Evolutionary conservation across 1,140 invertebrate species (phyloP).

Genomic region (Drosophila truncata): DNA sequence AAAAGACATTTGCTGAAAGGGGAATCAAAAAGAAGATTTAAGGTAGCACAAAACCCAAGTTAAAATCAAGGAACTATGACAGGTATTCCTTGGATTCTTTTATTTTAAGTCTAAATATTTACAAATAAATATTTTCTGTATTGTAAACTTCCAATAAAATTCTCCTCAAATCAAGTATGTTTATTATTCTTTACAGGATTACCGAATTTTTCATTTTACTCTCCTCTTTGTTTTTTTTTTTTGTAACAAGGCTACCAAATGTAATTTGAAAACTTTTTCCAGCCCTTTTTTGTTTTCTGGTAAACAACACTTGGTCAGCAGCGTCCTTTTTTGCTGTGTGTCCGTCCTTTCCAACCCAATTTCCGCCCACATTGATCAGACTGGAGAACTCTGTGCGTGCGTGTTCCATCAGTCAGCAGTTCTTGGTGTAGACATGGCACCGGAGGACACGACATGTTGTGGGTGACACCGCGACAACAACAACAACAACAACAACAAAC

Average conservation of each 20-base stretch:
- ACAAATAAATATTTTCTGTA: background rate
- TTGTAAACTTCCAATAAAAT: background rate
- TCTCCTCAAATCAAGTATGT: background rate
- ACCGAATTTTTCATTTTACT: background rate
- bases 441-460: slow-evolving; percentile 9
- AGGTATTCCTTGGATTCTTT: background rate
- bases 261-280: slow-evolving; percentile 72
- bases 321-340: slow-evolving; percentile 16
- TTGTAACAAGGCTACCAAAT: slow-evolving; percentile 13
- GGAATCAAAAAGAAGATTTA: background rate
- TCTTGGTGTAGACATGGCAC: slow-evolving; percentile 24
- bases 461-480: slow-evolving; percentile 63
- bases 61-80: background rate
- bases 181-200: background rate
- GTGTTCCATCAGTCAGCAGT: slow-evolving; percentile 40
- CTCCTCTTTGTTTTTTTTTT: background rate
- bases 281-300: slow-evolving; percentile 9
- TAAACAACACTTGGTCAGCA: slow-evolving; percentile 56
- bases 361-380: slow-evolving; percentile 35
- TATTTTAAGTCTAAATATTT: background rate
- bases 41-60: too few relatives aligned
- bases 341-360: background rate
- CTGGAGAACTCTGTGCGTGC: slow-evolving; percentile 12
- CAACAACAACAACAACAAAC: slow-evolving; percentile 72
- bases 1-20: slow-evolving; percentile 10